Evolutionary conservation across 2,113 vertebrate species (phyloP).

Genomic region (Bungarus multicinctus): DNA sequence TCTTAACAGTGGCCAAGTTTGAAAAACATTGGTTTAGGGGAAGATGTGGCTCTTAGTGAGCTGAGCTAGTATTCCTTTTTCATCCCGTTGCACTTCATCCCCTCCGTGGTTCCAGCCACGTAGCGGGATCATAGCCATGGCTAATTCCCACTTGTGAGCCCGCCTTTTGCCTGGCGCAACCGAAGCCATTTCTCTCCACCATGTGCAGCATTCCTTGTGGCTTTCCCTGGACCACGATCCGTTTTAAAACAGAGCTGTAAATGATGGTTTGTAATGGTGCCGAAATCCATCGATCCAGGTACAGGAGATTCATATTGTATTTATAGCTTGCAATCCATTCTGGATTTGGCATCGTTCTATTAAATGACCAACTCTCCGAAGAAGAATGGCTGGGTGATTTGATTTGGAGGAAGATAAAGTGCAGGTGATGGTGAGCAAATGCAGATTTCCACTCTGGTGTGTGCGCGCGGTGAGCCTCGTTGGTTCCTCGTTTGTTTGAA

Average conservation of each 20-base stretch:
- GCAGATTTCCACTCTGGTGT: conserved; percentile 40
- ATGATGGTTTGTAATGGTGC: conserved; percentile 36
- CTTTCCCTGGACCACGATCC: conserved; percentile 58
- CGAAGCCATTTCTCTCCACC: conserved; percentile 51
- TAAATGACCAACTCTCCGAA: conserved; percentile 32
- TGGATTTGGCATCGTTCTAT: conserved; percentile 55
- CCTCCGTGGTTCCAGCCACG: conserved; percentile 41
- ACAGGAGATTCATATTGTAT: conserved; percentile 55
- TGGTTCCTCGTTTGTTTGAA: conserved; percentile 69
- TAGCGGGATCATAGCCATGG: conserved; percentile 43
- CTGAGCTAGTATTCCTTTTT: conserved; percentile 24
- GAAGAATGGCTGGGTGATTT: conserved; percentile 32
- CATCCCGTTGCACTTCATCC: conserved; percentile 36
- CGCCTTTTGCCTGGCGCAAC: conserved; percentile 3
- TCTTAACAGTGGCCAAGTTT: too few relatives aligned
- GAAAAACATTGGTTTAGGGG: conserved; percentile 14
- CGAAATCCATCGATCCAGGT: conserved; percentile 50
- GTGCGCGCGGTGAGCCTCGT: conserved; percentile 63
- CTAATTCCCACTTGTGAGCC: conserved; percentile 33
- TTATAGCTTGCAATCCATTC: conserved; percentile 57
- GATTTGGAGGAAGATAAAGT: conserved; percentile 51
- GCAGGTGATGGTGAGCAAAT: conserved; percentile 15
- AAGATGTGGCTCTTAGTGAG: conserved; percentile 20
- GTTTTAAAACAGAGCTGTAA: conserved; percentile 60
- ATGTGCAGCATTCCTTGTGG: conserved; percentile 45